Evolutionary conservation across 2,113 vertebrate genomes (phyloP).

Genomic region (Pionites leucogaster): DNA sequence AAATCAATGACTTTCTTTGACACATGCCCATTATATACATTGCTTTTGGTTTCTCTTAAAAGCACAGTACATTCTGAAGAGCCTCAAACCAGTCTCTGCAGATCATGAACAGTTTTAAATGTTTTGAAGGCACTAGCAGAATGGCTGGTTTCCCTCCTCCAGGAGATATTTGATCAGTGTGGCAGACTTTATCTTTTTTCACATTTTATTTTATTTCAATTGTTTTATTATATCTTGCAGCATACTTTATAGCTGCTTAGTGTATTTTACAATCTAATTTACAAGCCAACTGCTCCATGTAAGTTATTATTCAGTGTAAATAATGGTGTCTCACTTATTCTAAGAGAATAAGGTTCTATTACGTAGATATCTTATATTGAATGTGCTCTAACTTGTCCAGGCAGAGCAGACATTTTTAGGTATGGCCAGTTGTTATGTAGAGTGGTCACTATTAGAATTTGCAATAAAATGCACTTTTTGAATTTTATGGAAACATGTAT

Average conservation of each 20-base stretch:
- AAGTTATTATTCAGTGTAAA: neutral
- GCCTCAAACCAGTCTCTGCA: neutral
- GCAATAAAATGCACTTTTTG: neutral
- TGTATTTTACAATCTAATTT: neutral
- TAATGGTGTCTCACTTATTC: neutral
- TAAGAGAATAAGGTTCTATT: neutral
- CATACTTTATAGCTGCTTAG: neutral
- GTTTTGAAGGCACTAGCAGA: neutral
- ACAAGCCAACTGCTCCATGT: neutral
- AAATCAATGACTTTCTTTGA: slow-evolving; percentile 23
- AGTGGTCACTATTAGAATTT: neutral
- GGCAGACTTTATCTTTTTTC: neutral
- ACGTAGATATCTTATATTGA: neutral
- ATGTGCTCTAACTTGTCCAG: neutral
- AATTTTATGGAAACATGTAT: neutral
- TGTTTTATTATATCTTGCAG: neutral
- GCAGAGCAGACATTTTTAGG: neutral
- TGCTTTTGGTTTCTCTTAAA: neutral
- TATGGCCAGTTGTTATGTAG: neutral
- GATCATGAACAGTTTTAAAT: neutral
- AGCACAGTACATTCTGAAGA: neutral
- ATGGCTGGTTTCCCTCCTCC: neutral
- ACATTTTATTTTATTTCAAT: neutral
- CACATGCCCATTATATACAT: neutral
- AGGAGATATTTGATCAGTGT: neutral